Conservation (phyloP, 1,140 invertebrate genomes). For the Coboldia fuscipes region DNA sequence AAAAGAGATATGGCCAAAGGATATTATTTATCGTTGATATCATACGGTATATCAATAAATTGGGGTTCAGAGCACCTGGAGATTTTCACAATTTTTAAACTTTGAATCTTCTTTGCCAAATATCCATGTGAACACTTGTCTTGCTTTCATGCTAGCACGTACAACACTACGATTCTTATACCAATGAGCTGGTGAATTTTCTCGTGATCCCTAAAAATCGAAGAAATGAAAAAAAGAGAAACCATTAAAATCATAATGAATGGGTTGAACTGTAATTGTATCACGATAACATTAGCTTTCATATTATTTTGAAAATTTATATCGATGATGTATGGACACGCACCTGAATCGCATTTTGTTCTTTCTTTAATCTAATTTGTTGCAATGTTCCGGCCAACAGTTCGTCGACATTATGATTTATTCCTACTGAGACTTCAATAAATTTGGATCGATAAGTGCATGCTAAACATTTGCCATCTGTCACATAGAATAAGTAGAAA, state of each 20-base stretch:
- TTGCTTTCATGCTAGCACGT: slow-evolving; percentile 65
- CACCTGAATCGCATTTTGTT: slow-evolving; percentile 33
- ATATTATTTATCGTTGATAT: too few species aligned
- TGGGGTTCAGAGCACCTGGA: slow-evolving; percentile 49
- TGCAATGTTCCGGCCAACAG: slow-evolving; percentile 59
- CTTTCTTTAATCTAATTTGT: slow-evolving; percentile 57
- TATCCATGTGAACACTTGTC: slow-evolving; percentile 75
- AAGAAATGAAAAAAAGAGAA: neutral
- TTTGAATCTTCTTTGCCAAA: slow-evolving; percentile 76
- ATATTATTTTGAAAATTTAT: neutral
- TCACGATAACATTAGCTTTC: neutral
- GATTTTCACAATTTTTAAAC: slow-evolving; percentile 77
- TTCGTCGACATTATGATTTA: slow-evolving; percentile 79
- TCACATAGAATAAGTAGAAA: too few species aligned
- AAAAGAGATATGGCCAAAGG: too few species aligned
- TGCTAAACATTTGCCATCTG: slow-evolving; percentile 71
- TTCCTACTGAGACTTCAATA: slow-evolving; percentile 73
- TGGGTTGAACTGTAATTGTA: neutral
- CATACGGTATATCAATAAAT: too few species aligned
- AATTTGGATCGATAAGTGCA: slow-evolving; percentile 71
- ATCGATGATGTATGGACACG: slow-evolving; percentile 8
- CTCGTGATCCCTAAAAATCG: slow-evolving; percentile 24
- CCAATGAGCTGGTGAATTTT: slow-evolving; percentile 43
- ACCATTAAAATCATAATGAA: neutral
- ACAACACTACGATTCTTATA: slow-evolving; percentile 64